A percentile compares a stretch with the other conserved stretches of the same genome.
These are phyloP conservation scores for Eucriotettix oculatus DNA, from an alignment of 2,888 invertebrate genomes.

Conservation along the genomic window DNA sequence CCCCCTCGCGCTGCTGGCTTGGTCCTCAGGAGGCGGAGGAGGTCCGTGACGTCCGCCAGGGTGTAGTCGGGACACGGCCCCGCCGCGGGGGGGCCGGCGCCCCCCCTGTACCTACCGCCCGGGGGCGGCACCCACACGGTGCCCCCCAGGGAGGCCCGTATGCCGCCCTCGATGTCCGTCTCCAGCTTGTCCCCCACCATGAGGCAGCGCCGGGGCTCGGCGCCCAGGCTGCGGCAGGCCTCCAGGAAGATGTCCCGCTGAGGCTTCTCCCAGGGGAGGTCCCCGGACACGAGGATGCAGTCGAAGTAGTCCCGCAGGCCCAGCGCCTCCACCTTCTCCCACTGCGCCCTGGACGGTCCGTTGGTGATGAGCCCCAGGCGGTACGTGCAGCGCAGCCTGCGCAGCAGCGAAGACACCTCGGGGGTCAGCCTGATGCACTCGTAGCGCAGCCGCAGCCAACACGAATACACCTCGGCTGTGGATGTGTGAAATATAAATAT, in stretches of 20 bases:
- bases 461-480: slow-evolving; percentile 48
- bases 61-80: slow-evolving; percentile 44
- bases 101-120: slow-evolving; percentile 17
- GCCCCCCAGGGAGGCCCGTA: slow-evolving; percentile 54
- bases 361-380: slow-evolving; percentile 69
- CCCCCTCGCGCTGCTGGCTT: slow-evolving; percentile 17
- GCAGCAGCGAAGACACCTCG: slow-evolving; percentile 51
- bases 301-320: slow-evolving; percentile 58
- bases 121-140: slow-evolving; percentile 64
- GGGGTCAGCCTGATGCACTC: slow-evolving; percentile 51
- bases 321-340: slow-evolving; percentile 69
- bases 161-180: slow-evolving; percentile 73
- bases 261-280: slow-evolving; percentile 76
- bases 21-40: slow-evolving; percentile 36
- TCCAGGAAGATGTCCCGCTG: slow-evolving; percentile 65
- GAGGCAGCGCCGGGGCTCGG: slow-evolving; percentile 56
- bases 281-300: slow-evolving; percentile 64
- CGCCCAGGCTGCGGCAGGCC: slow-evolving; percentile 58
- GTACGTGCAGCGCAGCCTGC: slow-evolving; percentile 53
- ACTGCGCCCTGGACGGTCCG: slow-evolving; percentile 71
- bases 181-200: slow-evolving; percentile 82
- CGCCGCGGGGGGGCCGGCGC: slow-evolving; percentile 18
- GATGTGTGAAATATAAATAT: too few species aligned
- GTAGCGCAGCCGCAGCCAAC: slow-evolving; percentile 68
- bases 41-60: slow-evolving; percentile 44